A percentile compares a stretch with the other conserved stretches of the same genome.
phyloP scores from a whole-genome alignment of 2,888 invertebrate species.

The Calephelis perditalis region DNA sequence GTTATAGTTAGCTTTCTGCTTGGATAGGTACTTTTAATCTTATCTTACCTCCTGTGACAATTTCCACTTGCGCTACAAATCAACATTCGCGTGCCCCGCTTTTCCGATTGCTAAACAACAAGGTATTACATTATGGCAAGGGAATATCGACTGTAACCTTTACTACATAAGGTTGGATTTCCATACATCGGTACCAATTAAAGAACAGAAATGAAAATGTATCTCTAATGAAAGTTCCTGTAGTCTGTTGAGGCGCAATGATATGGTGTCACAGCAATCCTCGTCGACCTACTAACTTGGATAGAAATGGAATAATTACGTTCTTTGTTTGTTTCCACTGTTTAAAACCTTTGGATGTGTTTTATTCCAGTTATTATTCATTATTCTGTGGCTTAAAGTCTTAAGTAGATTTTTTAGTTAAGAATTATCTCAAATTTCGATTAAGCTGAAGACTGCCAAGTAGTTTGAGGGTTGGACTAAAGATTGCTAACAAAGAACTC shows the following conservation, averaged over 20 bases:
- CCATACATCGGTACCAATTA: slow-evolving; percentile 38
- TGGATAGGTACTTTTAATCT: slow-evolving; percentile 23
- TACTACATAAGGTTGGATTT: slow-evolving; percentile 30
- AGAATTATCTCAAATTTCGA: too few relatives aligned
- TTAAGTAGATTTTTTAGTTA: too few relatives aligned
- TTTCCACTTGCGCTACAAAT: slow-evolving; percentile 33
- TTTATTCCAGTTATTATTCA: neutral
- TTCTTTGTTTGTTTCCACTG: neutral
- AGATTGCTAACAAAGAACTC: too few relatives aligned
- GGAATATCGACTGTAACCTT: slow-evolving; percentile 32
- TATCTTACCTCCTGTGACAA: slow-evolving; percentile 48
- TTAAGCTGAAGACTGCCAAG: too few relatives aligned
- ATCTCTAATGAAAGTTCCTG: slow-evolving; percentile 46
- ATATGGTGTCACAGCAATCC: slow-evolving; percentile 30
- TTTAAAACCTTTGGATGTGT: neutral
- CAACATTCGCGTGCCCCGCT: slow-evolving; percentile 8
- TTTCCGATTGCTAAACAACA: slow-evolving; percentile 51
- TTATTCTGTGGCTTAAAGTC: too few relatives aligned
- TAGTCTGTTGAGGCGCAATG: slow-evolving; percentile 37
- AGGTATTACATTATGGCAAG: slow-evolving; percentile 32
- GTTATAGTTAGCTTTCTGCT: too few relatives aligned
- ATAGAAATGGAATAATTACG: slow-evolving; percentile 13
- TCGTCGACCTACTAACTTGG: slow-evolving; percentile 34
- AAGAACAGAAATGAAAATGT: slow-evolving; percentile 37
- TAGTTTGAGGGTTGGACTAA: too few relatives aligned